Conservation (phyloP, 2,888 invertebrate genomes). For the Neuroscelio doddi region DNA sequence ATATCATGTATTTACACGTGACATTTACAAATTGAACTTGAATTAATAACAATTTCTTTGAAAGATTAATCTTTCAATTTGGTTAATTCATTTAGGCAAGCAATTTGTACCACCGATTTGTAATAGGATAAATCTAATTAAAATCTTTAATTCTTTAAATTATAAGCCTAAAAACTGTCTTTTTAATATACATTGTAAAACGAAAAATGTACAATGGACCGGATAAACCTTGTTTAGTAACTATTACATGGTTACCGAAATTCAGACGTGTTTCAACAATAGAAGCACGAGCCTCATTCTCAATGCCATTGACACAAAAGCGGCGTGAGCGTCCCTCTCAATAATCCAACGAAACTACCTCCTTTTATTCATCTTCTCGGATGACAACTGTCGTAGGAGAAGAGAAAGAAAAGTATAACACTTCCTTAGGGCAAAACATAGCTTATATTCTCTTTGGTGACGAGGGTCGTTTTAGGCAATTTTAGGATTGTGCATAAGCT, state of each 20-base stretch:
- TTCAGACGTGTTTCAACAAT: constrained; percentile 43
- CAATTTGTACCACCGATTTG: too few species aligned
- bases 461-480: constrained; percentile 30
- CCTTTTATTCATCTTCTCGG: constrained; percentile 33
- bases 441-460: constrained; percentile 17
- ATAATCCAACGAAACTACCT: constrained; percentile 3
- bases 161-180: too few species aligned
- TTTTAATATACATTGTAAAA: too few species aligned
- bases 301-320: constrained; percentile 29
- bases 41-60: too few species aligned
- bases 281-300: constrained; percentile 36
- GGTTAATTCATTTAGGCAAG: too few species aligned
- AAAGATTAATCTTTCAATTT: too few species aligned
- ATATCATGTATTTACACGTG: not conserved
- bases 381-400: constrained; percentile 50
- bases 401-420: constrained; percentile 30
- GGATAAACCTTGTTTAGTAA: constrained; percentile 19
- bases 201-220: not conserved
- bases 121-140: too few species aligned
- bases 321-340: constrained; percentile 13
- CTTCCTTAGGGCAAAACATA: constrained; percentile 30
- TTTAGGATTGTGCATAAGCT: constrained; percentile 25
- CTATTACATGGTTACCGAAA: constrained; percentile 27
- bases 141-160: too few species aligned
- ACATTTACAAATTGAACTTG: too few species aligned